Base-by-base conservation (phyloP, 2,888 invertebrate species). In the Leptopilina syphax region DNA sequence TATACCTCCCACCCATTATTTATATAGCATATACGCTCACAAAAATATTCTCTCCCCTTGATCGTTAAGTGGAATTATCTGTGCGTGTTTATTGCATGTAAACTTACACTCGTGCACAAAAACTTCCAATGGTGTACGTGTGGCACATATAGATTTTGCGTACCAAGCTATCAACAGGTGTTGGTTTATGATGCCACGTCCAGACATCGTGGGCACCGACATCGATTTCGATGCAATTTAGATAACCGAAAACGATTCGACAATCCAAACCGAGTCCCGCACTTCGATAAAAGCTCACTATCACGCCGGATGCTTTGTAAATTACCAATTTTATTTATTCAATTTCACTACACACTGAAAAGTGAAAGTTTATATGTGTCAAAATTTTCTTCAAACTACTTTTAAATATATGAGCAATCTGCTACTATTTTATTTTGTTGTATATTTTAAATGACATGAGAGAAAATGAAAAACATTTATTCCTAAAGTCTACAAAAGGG, bases 171-270 rank as follows among this genome's bases (percentile, higher is more conserved):
- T 89, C 89, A 89, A 89, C 89, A 89, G 89, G 88, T 89, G 91
- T 88, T 90, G 88, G 89, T 91, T 91, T 91, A 91, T 88, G 90
- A 89, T 82, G 87, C 86, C 87, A 86, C 85, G 80, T 82, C 87
- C 85, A 87, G 87, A 87, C 87, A 63, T 63, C 88, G 90, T 89
- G 88, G 88, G 88, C 88, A 85, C 86, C 85, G 86, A 90, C 90
- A 91, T 90, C 91, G 90, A 91, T 91, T 90, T 87, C 88, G 91
- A 91, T 91, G 91, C 91, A 89, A 90, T 91, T 91, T 91, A 90
- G 91, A 91, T 91, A 91, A 91, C 86, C 87, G 85, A 88, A 88
- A 83, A 81, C 81, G 81, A 81, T 82, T 83, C 80, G 76, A 80
- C 83, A 81, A 81, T 80, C 78, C 80, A 65, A 44, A 79, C 81